Conservation (phyloP, 2,888 invertebrate genomes). For the Calliopum simillimum region DNA sequence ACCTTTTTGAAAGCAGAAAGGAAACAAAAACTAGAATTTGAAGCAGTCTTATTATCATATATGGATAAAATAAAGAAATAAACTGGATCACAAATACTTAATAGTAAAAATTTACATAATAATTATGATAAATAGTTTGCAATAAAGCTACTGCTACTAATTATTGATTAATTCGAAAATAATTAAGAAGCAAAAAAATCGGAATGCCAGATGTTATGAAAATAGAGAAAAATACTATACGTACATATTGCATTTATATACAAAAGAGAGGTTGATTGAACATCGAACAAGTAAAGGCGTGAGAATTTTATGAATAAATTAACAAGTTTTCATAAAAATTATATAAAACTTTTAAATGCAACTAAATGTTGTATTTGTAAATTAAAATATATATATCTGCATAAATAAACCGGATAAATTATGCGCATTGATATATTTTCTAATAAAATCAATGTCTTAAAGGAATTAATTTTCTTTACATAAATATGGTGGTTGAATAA, state of each 20-base stretch:
- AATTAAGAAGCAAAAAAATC: not conserved
- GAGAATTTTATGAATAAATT: constrained; percentile 25
- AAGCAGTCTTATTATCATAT: no score
- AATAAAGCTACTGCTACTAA: constrained; percentile 9
- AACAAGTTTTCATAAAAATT: not conserved
- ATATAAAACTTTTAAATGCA: not conserved
- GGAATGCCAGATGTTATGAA: constrained; percentile 18
- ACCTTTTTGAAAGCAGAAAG: no score
- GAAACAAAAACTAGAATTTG: no score
- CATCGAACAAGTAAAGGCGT: constrained; percentile 1
- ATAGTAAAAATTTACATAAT: constrained; percentile 12
- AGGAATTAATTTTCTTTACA: no score
- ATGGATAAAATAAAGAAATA: not conserved
- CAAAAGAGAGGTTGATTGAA: not conserved
- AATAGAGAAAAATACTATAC: not conserved
- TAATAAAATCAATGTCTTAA: no score
- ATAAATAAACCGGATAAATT: not conserved
- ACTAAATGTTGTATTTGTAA: not conserved
- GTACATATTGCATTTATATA: no score
- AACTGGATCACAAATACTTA: constrained; percentile 14
- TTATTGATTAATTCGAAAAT: constrained; percentile 24
- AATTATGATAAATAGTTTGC: constrained; percentile 24
- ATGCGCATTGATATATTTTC: no score
- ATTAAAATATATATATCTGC: not conserved
- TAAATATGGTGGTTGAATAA: no score